Evolutionary conservation across 2,888 invertebrate species (phyloP), one percentile per base, ranked within the genome.

Genomic region (Papilio elwesi): DNA sequence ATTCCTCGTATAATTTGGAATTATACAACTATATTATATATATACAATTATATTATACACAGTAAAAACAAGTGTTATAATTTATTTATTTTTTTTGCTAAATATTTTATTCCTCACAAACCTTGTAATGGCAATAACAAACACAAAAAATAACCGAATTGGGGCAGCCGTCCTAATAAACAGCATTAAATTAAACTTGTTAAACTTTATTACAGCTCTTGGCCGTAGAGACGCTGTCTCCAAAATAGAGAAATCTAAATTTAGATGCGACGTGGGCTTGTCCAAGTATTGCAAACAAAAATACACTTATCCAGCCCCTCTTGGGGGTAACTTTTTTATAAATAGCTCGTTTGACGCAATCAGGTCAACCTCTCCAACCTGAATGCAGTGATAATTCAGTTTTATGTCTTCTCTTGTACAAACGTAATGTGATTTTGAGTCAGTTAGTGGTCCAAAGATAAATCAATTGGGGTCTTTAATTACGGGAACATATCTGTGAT

Each of bases 261-360:
- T 65, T 65, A 65, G n/a, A 51, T 12, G 13, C 36, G 38, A 51
- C 36, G 16, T 51, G 26, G n/a, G 65, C 51, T 65, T 51, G n/a
- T 51, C 65, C n/a, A 38, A 65, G 59, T 65, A 65, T 65, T 65
- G 49, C 49, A 65, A 65, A 51, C 51, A 49, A 65, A 49, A 65
- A 49, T 65, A 49, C 49, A 13, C 49, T 36, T 49, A 43, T 43
- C n/a, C 26, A 65, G 51, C 65, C 36, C 59, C 59, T 43, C 65
- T 65, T 2, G 65, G 65, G 65, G 51, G 36, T n/a, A 65, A 65
- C 51, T 65, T 65, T 65, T 65, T 65, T 65, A 65, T 65, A 65
- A 65, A 65, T 65, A 65, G 36, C 65, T 65, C 49, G 51, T 36
- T 51, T 49, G 65, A 65, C 51, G 49, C n/a, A 65, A 65, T 51